Evolutionary conservation across 2,797 vertebrate genomes (phyloP).

Genomic region (Florisuga fusca): DNA sequence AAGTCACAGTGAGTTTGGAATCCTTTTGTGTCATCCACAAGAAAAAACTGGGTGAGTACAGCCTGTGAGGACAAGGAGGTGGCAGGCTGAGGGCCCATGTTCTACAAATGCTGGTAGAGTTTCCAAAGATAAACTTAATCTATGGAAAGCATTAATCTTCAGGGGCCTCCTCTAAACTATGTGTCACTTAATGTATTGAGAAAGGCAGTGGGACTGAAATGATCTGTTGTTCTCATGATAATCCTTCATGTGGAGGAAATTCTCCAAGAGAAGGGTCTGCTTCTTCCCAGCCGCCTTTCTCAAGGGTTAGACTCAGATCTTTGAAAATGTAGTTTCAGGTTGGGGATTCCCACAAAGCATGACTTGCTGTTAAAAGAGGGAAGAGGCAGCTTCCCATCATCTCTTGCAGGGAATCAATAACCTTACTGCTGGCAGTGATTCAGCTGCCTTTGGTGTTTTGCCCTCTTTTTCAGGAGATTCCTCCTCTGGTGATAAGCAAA

Average conservation of each 20-base stretch:
- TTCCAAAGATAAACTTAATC: slow-evolving; percentile 21
- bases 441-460: slow-evolving; percentile 8
- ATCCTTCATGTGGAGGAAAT: rapidly evolving
- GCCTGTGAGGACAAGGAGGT: neutral
- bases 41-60: rapidly evolving
- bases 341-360: neutral
- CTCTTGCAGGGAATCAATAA: slow-evolving; percentile 23
- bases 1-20: neutral
- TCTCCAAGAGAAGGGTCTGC: neutral
- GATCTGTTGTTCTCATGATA: neutral
- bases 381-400: neutral
- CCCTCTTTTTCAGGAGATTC: slow-evolving; percentile 10
- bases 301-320: neutral
- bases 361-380: neutral
- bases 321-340: neutral
- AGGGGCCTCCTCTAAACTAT: neutral
- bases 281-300: neutral
- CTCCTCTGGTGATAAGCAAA: neutral
- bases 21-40: neutral
- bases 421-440: neutral
- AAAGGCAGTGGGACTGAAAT: neutral
- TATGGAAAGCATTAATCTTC: neutral
- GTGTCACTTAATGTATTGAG: neutral
- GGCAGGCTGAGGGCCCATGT: neutral
- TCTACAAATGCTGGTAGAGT: neutral